Conservation (phyloP, 1,140 invertebrate species). For the Drosophila nebulosa region DNA sequence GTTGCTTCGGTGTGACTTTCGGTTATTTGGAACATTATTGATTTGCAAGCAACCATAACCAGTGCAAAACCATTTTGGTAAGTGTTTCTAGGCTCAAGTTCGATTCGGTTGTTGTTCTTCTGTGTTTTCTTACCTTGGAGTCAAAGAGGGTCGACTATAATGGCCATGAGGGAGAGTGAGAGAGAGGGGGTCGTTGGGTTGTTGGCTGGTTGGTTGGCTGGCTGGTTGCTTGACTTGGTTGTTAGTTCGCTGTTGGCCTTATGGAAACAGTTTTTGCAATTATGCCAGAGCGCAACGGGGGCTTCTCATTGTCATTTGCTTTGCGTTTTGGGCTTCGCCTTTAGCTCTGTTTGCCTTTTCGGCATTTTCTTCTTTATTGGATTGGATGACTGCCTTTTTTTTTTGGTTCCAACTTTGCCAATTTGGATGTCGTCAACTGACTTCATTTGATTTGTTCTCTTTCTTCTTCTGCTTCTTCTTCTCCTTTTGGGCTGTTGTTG, state of each 20-base stretch:
- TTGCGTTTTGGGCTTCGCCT: slow-evolving; percentile 14
- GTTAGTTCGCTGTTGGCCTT: slow-evolving; percentile 27
- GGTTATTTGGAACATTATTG: too few relatives aligned
- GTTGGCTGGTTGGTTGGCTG: slow-evolving; percentile 9
- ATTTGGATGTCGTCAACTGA: slow-evolving; percentile 64
- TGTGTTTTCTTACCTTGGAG: background rate
- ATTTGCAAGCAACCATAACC: too few relatives aligned
- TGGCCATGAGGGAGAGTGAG: background rate
- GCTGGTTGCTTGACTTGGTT: background rate
- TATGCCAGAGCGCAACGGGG: slow-evolving; percentile 38
- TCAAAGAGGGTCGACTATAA: background rate
- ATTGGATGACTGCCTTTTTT: slow-evolving; percentile 5
- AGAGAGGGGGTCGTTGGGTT: background rate
- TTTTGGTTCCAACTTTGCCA: slow-evolving; percentile 72
- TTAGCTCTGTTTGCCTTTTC: slow-evolving; percentile 28
- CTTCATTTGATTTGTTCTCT: slow-evolving; percentile 34
- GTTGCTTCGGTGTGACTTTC: background rate
- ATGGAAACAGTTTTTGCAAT: slow-evolving; percentile 61
- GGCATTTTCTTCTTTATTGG: background rate
- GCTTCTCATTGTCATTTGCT: slow-evolving; percentile 32
- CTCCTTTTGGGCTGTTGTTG: slow-evolving; percentile 14
- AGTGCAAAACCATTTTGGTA: background rate
- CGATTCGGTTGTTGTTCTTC: slow-evolving; percentile 26
- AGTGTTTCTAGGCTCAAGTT: slow-evolving; percentile 1
- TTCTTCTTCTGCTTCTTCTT: slow-evolving; percentile 17